phyloP scores from a whole-genome alignment of 2,888 invertebrate species.

The Sicus ferrugineus region DNA sequence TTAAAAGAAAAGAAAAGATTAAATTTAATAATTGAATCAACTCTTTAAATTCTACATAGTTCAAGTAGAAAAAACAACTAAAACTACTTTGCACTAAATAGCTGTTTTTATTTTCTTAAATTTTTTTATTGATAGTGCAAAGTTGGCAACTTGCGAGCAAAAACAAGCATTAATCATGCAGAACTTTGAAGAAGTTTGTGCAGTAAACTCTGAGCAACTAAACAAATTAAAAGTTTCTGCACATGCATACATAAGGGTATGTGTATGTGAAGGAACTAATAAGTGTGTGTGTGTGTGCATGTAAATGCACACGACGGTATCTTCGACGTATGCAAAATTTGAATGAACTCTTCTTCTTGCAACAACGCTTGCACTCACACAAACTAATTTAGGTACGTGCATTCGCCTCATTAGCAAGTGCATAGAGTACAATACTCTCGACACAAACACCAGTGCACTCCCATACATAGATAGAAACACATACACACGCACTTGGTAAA shows the following conservation, averaged over 20 bases:
- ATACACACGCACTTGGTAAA: constrained; percentile 3
- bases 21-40: too few relatives aligned
- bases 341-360: too few relatives aligned
- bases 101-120: neutral
- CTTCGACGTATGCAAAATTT: neutral
- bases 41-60: too few relatives aligned
- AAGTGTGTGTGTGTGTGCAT: neutral
- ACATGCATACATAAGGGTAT: neutral
- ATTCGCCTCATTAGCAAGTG: constrained; percentile 19
- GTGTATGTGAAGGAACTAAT: neutral
- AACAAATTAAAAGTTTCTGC: constrained; percentile 24
- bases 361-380: neutral
- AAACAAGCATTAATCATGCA: constrained; percentile 28
- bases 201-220: constrained; percentile 18
- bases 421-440: neutral
- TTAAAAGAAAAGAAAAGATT: too few relatives aligned
- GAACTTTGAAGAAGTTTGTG: constrained; percentile 17
- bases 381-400: neutral
- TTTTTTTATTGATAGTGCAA: neutral
- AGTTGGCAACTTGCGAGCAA: constrained; percentile 6
- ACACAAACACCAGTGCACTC: neutral
- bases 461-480: neutral
- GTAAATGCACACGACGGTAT: too few relatives aligned
- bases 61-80: too few relatives aligned
- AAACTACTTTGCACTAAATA: neutral